phyloP scores from a whole-genome alignment of 92 coral and sea anemone genomes.

The Paragorgia papillata region DNA sequence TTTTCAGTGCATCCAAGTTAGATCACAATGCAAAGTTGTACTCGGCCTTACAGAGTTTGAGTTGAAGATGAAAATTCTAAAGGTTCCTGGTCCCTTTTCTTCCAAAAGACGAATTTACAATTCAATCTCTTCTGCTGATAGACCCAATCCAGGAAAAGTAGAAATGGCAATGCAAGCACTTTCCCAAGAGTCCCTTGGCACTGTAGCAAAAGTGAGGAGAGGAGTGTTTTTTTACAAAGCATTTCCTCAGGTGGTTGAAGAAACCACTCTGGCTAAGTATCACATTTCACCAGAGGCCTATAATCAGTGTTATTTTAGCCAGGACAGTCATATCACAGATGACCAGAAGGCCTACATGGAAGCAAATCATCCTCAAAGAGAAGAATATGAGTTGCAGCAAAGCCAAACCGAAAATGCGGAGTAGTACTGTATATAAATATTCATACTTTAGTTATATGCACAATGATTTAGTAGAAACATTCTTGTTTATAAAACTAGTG shows the following conservation, averaged over 20 bases:
- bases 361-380: not conserved
- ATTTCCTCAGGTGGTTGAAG: not conserved
- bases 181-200: constrained; percentile 4
- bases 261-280: constrained; percentile 10
- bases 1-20: constrained; percentile 7
- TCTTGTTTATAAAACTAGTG: too few species aligned
- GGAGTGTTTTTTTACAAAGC: constrained; percentile 16
- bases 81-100: constrained; percentile 15
- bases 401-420: too few species aligned
- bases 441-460: too few species aligned
- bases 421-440: too few species aligned
- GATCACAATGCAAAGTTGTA: constrained; percentile 1
- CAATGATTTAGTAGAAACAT: too few species aligned
- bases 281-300: not conserved
- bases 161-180: not conserved
- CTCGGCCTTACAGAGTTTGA: constrained; percentile 15
- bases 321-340: not conserved
- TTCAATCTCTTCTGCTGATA: constrained; percentile 25
- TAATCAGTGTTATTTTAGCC: not conserved
- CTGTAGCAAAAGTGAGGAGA: constrained; percentile 13
- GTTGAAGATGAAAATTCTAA: not conserved
- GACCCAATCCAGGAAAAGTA: constrained; percentile 2
- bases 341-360: constrained; percentile 12
- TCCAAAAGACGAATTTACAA: constrained; percentile 12
- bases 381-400: not conserved